phyloP scores from a whole-genome alignment of 1,140 invertebrate genomes.

The Trichonephila clavata region DNA sequence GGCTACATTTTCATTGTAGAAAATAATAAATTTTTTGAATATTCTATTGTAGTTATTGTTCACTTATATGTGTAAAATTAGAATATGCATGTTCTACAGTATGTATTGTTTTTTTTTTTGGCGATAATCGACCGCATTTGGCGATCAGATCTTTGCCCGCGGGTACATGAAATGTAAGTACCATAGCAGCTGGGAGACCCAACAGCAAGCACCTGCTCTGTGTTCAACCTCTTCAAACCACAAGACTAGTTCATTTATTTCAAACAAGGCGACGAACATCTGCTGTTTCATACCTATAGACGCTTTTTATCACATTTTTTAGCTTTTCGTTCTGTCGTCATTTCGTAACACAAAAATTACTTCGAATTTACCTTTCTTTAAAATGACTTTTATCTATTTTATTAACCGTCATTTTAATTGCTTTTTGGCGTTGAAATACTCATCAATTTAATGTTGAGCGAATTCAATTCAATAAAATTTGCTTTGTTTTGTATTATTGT shows the following conservation, averaged over 20 bases:
- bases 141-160: neutral
- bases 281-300: neutral
- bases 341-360: constrained; percentile 11
- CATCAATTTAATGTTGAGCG: neutral
- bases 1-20: too few relatives aligned
- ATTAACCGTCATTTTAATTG: neutral
- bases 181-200: neutral
- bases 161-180: neutral
- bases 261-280: neutral
- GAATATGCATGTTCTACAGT: too few relatives aligned
- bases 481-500: neutral
- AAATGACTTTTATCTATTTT: neutral
- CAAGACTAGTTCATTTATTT: constrained; percentile 33
- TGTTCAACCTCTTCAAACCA: constrained; percentile 8
- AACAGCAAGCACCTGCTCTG: neutral
- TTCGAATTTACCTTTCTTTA: neutral
- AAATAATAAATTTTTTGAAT: too few relatives aligned
- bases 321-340: neutral
- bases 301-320: neutral
- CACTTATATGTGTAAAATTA: too few relatives aligned
- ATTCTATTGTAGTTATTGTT: too few relatives aligned
- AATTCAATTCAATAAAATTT: neutral
- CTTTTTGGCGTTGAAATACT: neutral
- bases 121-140: neutral
- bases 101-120: neutral